These are phyloP conservation scores for Triplophysa siluroides DNA, from an alignment of 2,113 vertebrate species.

Conservation along the genomic window DNA sequence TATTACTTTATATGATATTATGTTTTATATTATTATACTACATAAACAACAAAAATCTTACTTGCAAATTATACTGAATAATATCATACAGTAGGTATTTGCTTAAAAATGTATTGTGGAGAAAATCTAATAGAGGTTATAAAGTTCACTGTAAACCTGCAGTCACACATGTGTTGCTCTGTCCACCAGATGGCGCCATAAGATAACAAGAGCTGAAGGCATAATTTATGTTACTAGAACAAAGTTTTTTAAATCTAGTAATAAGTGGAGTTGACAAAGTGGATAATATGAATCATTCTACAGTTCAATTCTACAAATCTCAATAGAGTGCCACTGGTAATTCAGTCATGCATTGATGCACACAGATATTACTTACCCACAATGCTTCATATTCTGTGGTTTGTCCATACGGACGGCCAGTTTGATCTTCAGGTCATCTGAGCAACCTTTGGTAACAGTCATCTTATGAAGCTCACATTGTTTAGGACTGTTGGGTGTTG, in stretches of 20 bases:
- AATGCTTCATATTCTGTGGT: slow-evolving; percentile 99
- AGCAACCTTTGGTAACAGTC: slow-evolving; percentile 94
- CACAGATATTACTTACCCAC: slow-evolving; percentile 78
- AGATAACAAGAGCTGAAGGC: background rate
- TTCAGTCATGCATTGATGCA: background rate
- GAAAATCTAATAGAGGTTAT: background rate
- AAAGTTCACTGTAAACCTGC: background rate
- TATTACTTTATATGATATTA: too few relatives aligned
- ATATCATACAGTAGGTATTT: background rate
- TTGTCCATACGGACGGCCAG: slow-evolving; percentile 98
- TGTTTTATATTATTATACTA: too few relatives aligned
- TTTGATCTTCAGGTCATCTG: slow-evolving; percentile 95
- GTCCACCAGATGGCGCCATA: slow-evolving; percentile 41
- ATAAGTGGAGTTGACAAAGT: too few relatives aligned
- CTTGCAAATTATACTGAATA: background rate
- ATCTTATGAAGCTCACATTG: slow-evolving; percentile 98
- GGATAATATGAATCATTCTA: background rate
- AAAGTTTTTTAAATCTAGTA: background rate
- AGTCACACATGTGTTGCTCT: background rate
- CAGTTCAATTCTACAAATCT: background rate
- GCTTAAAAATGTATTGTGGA: background rate
- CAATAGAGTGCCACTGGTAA: background rate
- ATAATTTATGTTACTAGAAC: background rate
- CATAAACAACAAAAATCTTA: background rate
- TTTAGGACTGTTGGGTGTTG: slow-evolving; percentile 96